Conservation (phyloP, 2,888 invertebrate species). For the Pachydiplax longipennis region DNA sequence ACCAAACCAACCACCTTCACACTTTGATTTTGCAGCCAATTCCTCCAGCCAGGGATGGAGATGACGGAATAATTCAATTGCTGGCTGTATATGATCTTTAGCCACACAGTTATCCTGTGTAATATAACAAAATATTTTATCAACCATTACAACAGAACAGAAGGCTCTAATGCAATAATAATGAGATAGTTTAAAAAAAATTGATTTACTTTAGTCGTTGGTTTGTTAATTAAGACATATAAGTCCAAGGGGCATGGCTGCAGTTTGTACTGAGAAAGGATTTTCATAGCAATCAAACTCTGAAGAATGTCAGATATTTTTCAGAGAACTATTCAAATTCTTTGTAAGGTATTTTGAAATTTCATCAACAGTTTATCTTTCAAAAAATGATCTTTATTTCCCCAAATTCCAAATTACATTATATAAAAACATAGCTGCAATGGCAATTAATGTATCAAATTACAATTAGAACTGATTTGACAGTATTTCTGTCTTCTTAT, state of each 20-base stretch:
- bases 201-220: no score
- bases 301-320: background rate
- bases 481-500: no score
- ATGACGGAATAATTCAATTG: slow-evolving; percentile 38
- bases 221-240: background rate
- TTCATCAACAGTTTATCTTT: slow-evolving; percentile 10
- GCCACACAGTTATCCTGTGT: slow-evolving; percentile 46
- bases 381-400: slow-evolving; percentile 25
- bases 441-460: background rate
- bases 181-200: no score
- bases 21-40: slow-evolving; percentile 28
- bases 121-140: background rate
- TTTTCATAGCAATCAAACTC: background rate
- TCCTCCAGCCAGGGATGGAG: slow-evolving; percentile 39
- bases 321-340: background rate
- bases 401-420: slow-evolving; percentile 26
- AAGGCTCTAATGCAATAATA: background rate
- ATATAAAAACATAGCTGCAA: background rate
- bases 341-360: background rate
- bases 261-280: background rate
- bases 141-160: background rate
- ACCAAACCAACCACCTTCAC: slow-evolving; percentile 41
- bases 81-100: slow-evolving; percentile 30
- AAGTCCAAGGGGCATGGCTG: background rate
- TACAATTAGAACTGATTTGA: no score